A percentile compares a stretch with the other conserved stretches of the same genome.
Conservation (phyloP, 2,888 invertebrate genomes). For the Stenodera caucasica region DNA sequence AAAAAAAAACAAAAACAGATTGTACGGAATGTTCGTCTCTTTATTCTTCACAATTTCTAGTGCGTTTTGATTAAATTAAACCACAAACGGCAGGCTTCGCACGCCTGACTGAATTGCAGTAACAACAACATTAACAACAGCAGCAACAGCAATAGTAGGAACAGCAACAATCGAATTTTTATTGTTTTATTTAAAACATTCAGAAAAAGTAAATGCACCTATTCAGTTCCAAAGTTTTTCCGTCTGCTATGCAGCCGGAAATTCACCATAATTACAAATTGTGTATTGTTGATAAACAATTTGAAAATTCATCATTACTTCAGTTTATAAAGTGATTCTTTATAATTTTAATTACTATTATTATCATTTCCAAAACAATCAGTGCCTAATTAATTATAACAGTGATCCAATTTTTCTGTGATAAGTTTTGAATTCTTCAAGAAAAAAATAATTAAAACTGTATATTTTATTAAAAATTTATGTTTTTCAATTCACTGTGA, state of each 20-base stretch:
- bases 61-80: slow-evolving; percentile 7
- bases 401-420: slow-evolving; percentile 17
- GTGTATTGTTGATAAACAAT: slow-evolving; percentile 5
- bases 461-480: slow-evolving; percentile 35
- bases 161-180: slow-evolving; percentile 15
- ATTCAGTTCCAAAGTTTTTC: slow-evolving; percentile 13
- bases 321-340: slow-evolving; percentile 13
- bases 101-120: slow-evolving; percentile 27
- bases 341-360: slow-evolving; percentile 6
- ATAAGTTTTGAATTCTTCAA: slow-evolving; percentile 17
- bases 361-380: not conserved
- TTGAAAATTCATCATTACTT: slow-evolving; percentile 4
- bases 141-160: too few species aligned
- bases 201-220: slow-evolving; percentile 17
- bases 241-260: slow-evolving; percentile 18
- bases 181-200: slow-evolving; percentile 21
- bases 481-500: slow-evolving; percentile 41
- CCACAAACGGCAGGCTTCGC: slow-evolving; percentile 5
- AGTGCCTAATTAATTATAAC: slow-evolving; percentile 19
- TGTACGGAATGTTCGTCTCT: not conserved
- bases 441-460: not conserved
- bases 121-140: not conserved
- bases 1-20: too few species aligned
- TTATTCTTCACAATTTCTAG: slow-evolving; percentile 4
- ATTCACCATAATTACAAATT: slow-evolving; percentile 18